A percentile compares a stretch with the other conserved stretches of the same genome.
phyloP scores from a whole-genome alignment of 2,113 vertebrate genomes.

The Antechinus flavipes region DNA sequence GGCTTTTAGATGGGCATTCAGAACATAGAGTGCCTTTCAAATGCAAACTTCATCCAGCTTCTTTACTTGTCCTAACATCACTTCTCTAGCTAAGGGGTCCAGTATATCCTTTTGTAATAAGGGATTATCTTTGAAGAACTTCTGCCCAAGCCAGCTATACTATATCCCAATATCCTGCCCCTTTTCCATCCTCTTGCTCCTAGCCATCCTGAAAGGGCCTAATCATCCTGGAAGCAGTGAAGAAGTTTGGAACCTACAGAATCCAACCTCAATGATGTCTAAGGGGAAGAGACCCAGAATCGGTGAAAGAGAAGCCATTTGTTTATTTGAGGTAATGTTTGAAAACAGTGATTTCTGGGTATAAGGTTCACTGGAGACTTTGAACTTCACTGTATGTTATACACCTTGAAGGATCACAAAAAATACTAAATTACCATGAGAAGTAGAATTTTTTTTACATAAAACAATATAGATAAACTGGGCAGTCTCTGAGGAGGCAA shows the following conservation, averaged over 20 bases:
- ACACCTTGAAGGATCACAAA: neutral
- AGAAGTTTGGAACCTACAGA: conserved; percentile 1
- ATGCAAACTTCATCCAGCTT: conserved; percentile 25
- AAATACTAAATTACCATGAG: neutral
- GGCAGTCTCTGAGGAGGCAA: neutral
- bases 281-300: neutral
- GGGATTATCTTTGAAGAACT: conserved; percentile 24
- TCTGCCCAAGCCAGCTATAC: conserved; percentile 43
- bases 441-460: neutral
- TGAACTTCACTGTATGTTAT: neutral
- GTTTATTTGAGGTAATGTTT: neutral
- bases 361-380: neutral
- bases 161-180: neutral
- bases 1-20: neutral
- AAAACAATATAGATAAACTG: neutral
- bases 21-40: conserved; percentile 42
- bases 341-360: neutral
- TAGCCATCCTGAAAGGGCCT: neutral
- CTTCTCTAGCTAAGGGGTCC: conserved; percentile 34
- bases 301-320: neutral
- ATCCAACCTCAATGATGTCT: conserved; percentile 13
- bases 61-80: conserved; percentile 22
- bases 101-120: conserved; percentile 58
- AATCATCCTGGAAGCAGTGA: conserved; percentile 21
- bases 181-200: neutral